A percentile compares a stretch with the other conserved stretches of the same genome.
Conservation (phyloP, 2,888 invertebrate genomes). For the Julus scandinavius region DNA sequence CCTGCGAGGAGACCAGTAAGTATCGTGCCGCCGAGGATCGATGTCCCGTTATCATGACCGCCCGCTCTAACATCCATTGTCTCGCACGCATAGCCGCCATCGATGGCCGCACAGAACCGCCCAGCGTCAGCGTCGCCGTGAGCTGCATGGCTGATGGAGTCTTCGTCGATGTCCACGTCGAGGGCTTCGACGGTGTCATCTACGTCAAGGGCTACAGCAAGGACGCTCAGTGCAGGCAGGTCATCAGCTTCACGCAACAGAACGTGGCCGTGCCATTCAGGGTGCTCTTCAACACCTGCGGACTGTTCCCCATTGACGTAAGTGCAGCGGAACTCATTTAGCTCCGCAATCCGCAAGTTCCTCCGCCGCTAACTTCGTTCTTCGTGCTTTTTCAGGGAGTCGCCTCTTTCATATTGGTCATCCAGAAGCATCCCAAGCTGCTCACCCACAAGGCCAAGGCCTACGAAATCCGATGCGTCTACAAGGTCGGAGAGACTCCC, state of each 20-base stretch:
- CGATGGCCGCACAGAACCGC: slow-evolving; percentile 53
- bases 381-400: slow-evolving; percentile 74
- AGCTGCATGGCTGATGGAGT: slow-evolving; percentile 92
- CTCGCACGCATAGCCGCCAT: background rate
- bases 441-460: slow-evolving; percentile 95
- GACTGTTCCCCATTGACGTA: slow-evolving; percentile 89
- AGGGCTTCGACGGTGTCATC: slow-evolving; percentile 86
- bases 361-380: slow-evolving; percentile 49
- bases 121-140: slow-evolving; percentile 68
- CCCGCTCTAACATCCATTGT: background rate
- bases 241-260: slow-evolving; percentile 79
- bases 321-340: slow-evolving; percentile 63
- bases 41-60: no score
- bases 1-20: slow-evolving; percentile 56
- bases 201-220: slow-evolving; percentile 96
- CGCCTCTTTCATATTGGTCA: slow-evolving; percentile 91
- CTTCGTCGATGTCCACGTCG: slow-evolving; percentile 73
- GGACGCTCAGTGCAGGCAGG: slow-evolving; percentile 86
- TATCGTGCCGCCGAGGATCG: background rate
- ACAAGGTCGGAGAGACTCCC: slow-evolving; percentile 92
- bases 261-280: slow-evolving; percentile 81
- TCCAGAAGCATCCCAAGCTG: slow-evolving; percentile 95
- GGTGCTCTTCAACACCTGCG: slow-evolving; percentile 90
- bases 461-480: slow-evolving; percentile 95
- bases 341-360: background rate